phyloP scores from a whole-genome alignment of 1,140 invertebrate species.

The Cydia splendana region DNA sequence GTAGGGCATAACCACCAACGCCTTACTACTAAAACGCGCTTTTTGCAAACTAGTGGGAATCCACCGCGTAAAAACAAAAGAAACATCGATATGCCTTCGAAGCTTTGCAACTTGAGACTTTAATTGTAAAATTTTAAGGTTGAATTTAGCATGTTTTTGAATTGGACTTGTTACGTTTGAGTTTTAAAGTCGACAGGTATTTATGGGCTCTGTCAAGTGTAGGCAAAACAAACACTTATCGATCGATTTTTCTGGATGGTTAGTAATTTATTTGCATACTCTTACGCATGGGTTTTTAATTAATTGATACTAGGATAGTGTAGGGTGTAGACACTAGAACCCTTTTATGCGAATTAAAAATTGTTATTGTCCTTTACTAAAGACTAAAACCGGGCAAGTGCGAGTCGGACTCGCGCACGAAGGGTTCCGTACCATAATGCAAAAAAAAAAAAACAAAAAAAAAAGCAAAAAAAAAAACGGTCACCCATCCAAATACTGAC shows the following conservation, averaged over 20 bases:
- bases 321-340: background rate
- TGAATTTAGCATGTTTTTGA: background rate
- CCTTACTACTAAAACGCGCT: background rate
- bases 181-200: slow-evolving; percentile 47
- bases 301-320: background rate
- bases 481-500: too few species aligned
- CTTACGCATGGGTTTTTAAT: slow-evolving; percentile 2
- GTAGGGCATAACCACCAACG: background rate
- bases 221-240: slow-evolving; percentile 33
- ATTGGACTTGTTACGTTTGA: background rate
- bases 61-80: slow-evolving; percentile 3
- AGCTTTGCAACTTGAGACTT: background rate
- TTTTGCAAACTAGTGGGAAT: background rate
- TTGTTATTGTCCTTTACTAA: background rate
- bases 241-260: slow-evolving; percentile 14
- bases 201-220: slow-evolving; percentile 42
- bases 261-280: slow-evolving; percentile 28
- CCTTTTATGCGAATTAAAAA: background rate
- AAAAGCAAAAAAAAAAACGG: too few species aligned
- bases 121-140: background rate
- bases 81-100: background rate
- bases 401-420: too few species aligned
- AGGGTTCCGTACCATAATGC: too few species aligned
- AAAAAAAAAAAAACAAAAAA: too few species aligned
- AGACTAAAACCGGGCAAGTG: too few species aligned